phyloP scores from a whole-genome alignment of 2,888 invertebrate genomes.

The Nemoura dubitans region DNA sequence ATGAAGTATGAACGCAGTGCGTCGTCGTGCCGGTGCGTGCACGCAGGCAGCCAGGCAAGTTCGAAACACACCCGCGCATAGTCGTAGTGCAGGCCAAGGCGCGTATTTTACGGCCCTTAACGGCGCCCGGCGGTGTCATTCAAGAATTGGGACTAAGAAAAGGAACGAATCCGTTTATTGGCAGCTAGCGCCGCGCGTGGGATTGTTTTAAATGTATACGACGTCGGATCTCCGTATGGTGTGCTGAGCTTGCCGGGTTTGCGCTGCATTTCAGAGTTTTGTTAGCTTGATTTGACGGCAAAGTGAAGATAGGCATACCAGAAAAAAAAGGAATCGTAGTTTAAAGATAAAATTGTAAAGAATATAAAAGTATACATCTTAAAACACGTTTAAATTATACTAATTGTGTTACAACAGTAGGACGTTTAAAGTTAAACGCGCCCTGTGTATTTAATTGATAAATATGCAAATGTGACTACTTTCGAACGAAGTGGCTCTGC shows the following conservation, averaged over 20 bases:
- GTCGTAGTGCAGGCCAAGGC: neutral
- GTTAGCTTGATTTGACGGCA: neutral
- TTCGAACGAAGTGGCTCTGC: neutral
- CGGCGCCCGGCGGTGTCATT: conserved; percentile 21
- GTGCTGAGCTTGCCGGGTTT: neutral
- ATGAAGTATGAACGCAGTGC: conserved; percentile 21
- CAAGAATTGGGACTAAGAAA: neutral
- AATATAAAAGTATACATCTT: neutral
- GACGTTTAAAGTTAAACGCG: neutral
- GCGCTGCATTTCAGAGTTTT: neutral
- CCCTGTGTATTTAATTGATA: neutral
- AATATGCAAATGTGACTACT: conserved; percentile 12
- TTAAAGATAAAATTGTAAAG: neutral
- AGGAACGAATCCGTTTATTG: conserved; percentile 19
- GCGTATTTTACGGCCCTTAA: conserved; percentile 24
- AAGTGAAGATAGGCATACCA: neutral
- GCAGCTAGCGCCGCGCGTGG: neutral
- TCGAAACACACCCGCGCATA: neutral
- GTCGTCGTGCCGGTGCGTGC: neutral
- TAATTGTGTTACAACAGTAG: neutral
- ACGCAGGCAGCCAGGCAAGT: neutral
- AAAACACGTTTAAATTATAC: neutral
- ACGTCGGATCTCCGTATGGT: neutral
- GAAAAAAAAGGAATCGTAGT: neutral
- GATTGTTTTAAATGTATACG: neutral